Percentiles rank a stretch among this genome's conserved stretches.
Conservation (phyloP, 2,797 vertebrate genomes). For the Myotis planiceps region DNA sequence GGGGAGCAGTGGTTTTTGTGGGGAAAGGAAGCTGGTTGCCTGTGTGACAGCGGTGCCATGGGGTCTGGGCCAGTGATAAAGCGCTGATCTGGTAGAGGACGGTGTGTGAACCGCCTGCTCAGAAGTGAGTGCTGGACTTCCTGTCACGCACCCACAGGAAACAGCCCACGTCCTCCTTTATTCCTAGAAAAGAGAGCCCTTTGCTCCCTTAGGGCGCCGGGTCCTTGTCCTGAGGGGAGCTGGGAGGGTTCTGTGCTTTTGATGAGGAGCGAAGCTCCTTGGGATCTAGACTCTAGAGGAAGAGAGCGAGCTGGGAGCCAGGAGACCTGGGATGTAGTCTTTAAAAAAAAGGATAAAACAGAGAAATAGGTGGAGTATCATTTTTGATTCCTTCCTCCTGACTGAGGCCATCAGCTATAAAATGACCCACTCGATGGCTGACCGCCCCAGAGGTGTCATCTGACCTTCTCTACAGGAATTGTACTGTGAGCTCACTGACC, state of each 20-base stretch:
- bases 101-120: slow-evolving; percentile 79
- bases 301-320: neutral
- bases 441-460: neutral
- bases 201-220: neutral
- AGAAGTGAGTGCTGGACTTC: slow-evolving; percentile 66
- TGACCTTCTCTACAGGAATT: neutral
- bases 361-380: neutral
- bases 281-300: neutral
- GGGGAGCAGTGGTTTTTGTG: neutral
- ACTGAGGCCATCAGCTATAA: neutral
- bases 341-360: neutral
- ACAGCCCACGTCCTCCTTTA: neutral
- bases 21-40: neutral
- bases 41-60: slow-evolving; percentile 64
- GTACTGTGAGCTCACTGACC: neutral
- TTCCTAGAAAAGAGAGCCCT: neutral
- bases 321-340: neutral
- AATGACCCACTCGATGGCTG: neutral
- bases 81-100: slow-evolving; percentile 76
- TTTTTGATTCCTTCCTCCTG: slow-evolving; percentile 13
- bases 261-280: neutral
- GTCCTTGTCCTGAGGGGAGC: neutral
- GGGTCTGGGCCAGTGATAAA: slow-evolving; percentile 66
- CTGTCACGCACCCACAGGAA: slow-evolving; percentile 67
- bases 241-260: neutral